A percentile compares a stretch with the other conserved stretches of the same genome.
phyloP scores from a whole-genome alignment of 1,140 invertebrate genomes.

The Dreissena polymorpha region DNA sequence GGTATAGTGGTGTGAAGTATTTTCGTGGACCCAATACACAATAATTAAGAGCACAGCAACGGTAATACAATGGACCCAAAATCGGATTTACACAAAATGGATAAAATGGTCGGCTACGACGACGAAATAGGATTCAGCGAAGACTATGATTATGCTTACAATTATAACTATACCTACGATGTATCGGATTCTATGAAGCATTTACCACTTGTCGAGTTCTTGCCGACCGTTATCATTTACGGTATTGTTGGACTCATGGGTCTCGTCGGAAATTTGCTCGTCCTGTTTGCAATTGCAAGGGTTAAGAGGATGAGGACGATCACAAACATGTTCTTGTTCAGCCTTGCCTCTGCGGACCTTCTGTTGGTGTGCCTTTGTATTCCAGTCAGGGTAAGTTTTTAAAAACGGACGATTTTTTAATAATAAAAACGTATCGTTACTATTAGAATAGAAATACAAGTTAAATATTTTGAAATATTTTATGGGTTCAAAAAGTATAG shows the following conservation, averaged over 20 bases:
- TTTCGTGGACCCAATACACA: no score
- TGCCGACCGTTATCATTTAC: conserved; percentile 84
- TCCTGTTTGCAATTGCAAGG: conserved; percentile 55
- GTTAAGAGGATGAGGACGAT: conserved; percentile 61
- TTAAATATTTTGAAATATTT: no score
- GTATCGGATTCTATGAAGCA: conserved; percentile 34
- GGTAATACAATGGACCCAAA: no score
- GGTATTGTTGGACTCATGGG: conserved; percentile 80
- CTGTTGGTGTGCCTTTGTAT: conserved; percentile 88
- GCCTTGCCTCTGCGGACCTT: conserved; percentile 87
- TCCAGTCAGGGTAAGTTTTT: conserved; percentile 80
- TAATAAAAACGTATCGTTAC: no score
- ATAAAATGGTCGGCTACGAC: no score
- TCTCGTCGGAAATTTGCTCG: conserved; percentile 56
- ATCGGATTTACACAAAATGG: no score
- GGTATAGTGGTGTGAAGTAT: no score
- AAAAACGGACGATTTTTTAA: no score
- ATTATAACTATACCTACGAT: conserved; percentile 59
- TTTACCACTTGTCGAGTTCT: conserved; percentile 82
- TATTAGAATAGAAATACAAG: no score
- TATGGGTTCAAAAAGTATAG: no score
- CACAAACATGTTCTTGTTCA: conserved; percentile 84
- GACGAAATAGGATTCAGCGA: no score
- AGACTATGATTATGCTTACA: conserved; percentile 4
- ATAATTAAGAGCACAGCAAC: no score